These are phyloP conservation scores for Sebastes trivittatus DNA, from an alignment of 2,797 vertebrate species.

Conservation along the genomic window DNA sequence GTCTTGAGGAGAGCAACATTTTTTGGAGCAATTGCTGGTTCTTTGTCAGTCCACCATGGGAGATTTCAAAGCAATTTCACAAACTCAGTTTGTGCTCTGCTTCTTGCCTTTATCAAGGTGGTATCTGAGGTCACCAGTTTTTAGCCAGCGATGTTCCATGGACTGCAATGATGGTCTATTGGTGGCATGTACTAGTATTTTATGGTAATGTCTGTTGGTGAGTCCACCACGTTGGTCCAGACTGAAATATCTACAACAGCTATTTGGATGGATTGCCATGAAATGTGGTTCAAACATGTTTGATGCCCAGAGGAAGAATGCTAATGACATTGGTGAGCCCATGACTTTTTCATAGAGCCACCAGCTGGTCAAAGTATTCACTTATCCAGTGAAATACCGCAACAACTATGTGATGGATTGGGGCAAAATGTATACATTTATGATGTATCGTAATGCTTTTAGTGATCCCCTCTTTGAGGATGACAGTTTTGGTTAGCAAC, in stretches of 20 bases:
- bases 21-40: background rate
- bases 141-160: background rate
- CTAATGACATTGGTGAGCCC: background rate
- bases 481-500: background rate
- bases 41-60: background rate
- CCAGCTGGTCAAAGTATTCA: background rate
- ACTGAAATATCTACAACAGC: background rate
- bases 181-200: background rate
- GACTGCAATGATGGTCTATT: background rate
- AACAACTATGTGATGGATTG: background rate
- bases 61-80: background rate
- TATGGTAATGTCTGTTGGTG: background rate
- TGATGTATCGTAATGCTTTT: background rate
- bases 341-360: background rate
- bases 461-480: background rate
- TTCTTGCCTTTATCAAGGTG: background rate
- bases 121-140: background rate
- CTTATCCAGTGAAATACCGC: background rate
- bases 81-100: background rate
- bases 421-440: background rate
- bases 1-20: background rate
- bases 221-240: background rate
- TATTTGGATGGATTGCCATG: background rate
- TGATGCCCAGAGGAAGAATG: background rate
- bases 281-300: background rate